Evolutionary conservation across 2,888 invertebrate species (phyloP).

Genomic region (Hypomecis punctinalis): DNA sequence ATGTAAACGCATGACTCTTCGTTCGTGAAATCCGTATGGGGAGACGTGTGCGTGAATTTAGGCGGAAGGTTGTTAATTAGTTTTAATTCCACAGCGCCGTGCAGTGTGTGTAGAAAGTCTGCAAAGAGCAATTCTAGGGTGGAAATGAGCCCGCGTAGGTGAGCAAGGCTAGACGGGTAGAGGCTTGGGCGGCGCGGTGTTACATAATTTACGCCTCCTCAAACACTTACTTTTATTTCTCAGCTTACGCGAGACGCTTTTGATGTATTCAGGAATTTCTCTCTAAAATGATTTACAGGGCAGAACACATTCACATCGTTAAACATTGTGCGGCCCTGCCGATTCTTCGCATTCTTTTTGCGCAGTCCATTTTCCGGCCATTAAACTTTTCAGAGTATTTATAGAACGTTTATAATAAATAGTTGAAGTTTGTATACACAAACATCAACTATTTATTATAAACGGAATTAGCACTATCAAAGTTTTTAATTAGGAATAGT

Average conservation of each 20-base stretch:
- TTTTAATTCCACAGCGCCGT: slow-evolving; percentile 49
- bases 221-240: slow-evolving; percentile 64
- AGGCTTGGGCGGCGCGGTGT: slow-evolving; percentile 45
- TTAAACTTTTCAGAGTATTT: slow-evolving; percentile 37
- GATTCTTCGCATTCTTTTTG: slow-evolving; percentile 32
- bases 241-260: slow-evolving; percentile 53
- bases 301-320: slow-evolving; percentile 33
- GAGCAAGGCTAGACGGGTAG: slow-evolving; percentile 38
- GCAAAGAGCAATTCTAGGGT: slow-evolving; percentile 53
- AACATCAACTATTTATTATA: no score
- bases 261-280: slow-evolving; percentile 57
- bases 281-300: slow-evolving; percentile 53
- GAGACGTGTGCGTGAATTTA: slow-evolving; percentile 24
- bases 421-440: slow-evolving; percentile 10
- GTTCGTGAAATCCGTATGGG: slow-evolving; percentile 12
- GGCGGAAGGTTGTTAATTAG: slow-evolving; percentile 36
- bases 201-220: slow-evolving; percentile 61
- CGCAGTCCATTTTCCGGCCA: slow-evolving; percentile 35
- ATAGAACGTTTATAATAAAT: slow-evolving; percentile 23
- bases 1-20: slow-evolving; percentile 5
- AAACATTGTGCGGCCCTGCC: slow-evolving; percentile 27
- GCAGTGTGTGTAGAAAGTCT: slow-evolving; percentile 49
- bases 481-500: no score
- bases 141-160: slow-evolving; percentile 53
- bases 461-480: not conserved